These are phyloP conservation scores for Teleogryllus occipitalis DNA, from an alignment of 1,140 invertebrate genomes.

Conservation along the genomic window DNA sequence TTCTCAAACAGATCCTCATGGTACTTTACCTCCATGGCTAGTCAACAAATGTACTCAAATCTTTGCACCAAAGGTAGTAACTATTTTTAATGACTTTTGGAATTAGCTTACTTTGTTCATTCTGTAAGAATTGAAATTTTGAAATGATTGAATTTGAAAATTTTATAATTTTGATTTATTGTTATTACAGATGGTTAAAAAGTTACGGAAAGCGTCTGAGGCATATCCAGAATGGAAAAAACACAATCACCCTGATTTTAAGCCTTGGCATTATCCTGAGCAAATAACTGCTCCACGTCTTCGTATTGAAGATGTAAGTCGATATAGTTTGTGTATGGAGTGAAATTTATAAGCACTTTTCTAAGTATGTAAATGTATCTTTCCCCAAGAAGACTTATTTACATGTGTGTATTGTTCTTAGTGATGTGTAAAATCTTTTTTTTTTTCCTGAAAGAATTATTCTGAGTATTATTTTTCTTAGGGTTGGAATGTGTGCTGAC, in stretches of 20 bases:
- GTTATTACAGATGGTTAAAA: conserved; percentile 51
- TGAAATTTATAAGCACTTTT: background rate
- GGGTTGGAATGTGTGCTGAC: conserved; percentile 3
- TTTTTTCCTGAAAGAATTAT: background rate
- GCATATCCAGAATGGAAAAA: conserved; percentile 73
- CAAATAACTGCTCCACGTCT: conserved; percentile 65
- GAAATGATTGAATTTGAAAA: no score
- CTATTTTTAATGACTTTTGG: no score
- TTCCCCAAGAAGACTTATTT: no score
- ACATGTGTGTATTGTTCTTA: background rate
- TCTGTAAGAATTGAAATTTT: no score
- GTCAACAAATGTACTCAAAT: conserved; percentile 83
- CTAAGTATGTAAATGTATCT: background rate
- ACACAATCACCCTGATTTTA: conserved; percentile 61
- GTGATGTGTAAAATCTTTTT: background rate
- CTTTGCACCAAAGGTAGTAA: conserved; percentile 64
- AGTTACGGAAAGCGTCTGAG: conserved; percentile 70
- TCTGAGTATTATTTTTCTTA: background rate
- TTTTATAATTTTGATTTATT: background rate
- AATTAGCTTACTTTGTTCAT: no score
- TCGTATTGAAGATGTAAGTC: conserved; percentile 51
- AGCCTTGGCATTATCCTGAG: conserved; percentile 81
- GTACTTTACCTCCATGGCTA: conserved; percentile 78
- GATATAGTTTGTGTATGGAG: background rate
- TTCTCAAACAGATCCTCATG: conserved; percentile 80